Evolutionary conservation across 2,113 vertebrate species (phyloP).

Genomic region (Hyperopisus bebe): DNA sequence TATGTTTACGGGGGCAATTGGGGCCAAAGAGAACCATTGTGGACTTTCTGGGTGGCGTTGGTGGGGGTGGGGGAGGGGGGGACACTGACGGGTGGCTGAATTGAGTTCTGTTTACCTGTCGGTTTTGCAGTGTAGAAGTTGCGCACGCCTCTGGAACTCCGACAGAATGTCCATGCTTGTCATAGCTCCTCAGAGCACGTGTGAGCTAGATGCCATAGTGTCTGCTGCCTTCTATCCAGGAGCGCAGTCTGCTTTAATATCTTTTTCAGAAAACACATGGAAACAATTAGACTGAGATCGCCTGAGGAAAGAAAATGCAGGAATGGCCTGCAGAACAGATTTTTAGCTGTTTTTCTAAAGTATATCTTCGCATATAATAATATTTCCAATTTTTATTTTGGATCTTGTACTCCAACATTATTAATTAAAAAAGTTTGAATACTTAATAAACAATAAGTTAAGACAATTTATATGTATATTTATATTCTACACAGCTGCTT

Average conservation of each 20-base stretch:
- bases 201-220: conserved; percentile 38
- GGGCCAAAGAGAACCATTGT: neutral
- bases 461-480: neutral
- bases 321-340: conserved; percentile 47
- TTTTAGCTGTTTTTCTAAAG: conserved; percentile 22
- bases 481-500: neutral
- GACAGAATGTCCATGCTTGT: neutral
- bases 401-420: neutral
- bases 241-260: conserved; percentile 32
- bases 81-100: neutral
- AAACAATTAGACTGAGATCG: conserved; percentile 42
- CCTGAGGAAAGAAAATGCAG: conserved; percentile 35
- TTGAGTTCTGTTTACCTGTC: neutral
- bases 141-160: neutral
- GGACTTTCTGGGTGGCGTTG: neutral
- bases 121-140: neutral
- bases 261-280: conserved; percentile 47
- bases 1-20: neutral
- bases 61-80: neutral
- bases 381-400: neutral
- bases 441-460: neutral
- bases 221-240: neutral
- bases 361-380: neutral
- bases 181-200: conserved; percentile 8
- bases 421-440: neutral